Evolutionary conservation across 2,888 invertebrate species (phyloP).

Genomic region (Drosophila imparisetae): DNA sequence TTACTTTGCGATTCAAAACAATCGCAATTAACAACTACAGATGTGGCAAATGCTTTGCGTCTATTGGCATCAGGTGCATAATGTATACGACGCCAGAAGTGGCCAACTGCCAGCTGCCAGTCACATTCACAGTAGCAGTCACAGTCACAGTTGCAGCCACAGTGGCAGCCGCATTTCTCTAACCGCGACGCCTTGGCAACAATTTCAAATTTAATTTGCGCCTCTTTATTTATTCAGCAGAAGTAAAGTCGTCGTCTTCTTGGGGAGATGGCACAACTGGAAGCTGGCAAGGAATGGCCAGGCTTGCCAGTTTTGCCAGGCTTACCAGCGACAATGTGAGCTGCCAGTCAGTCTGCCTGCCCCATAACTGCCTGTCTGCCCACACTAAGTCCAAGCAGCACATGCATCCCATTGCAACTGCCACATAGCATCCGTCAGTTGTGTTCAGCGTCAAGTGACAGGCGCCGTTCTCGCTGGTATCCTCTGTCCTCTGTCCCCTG

Average conservation of each 20-base stretch:
- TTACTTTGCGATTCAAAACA: constrained; percentile 34
- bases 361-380: not conserved
- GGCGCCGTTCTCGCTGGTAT: constrained; percentile 11
- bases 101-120: not conserved
- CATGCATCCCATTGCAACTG: constrained; percentile 42
- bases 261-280: constrained; percentile 24
- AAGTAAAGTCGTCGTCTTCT: constrained; percentile 35
- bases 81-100: constrained; percentile 22
- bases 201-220: constrained; percentile 72
- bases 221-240: constrained; percentile 69
- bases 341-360: not conserved
- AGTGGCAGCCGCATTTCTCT: constrained; percentile 2
- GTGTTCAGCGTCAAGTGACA: constrained; percentile 44
- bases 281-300: not conserved
- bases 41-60: constrained; percentile 13
- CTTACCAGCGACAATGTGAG: constrained; percentile 23
- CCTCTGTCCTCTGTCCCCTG: not conserved
- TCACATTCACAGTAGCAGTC: constrained; percentile 1
- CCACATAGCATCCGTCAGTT: constrained; percentile 34
- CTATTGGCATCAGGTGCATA: constrained; percentile 33
- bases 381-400: constrained; percentile 25
- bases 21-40: constrained; percentile 30
- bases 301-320: constrained; percentile 14
- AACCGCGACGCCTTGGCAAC: constrained; percentile 23
- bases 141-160: not conserved